These are phyloP conservation scores for Scaeva pyrastri DNA, from an alignment of 2,888 invertebrate genomes.

Conservation along the genomic window DNA sequence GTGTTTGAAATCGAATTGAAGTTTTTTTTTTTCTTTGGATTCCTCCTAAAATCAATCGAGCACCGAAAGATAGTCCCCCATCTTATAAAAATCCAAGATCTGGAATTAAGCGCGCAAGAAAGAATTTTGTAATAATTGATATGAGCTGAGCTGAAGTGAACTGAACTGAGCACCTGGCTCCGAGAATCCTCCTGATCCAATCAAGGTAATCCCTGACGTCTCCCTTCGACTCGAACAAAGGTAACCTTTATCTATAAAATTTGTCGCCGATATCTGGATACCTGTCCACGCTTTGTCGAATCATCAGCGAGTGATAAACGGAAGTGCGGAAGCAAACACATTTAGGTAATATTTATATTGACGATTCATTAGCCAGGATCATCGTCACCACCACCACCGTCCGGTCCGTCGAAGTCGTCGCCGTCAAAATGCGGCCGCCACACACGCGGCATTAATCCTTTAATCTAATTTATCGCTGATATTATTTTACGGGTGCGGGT, in stretches of 20 bases:
- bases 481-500: conserved; percentile 25
- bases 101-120: background rate
- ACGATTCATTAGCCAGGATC: conserved; percentile 68
- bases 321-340: conserved; percentile 67
- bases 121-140: too few relatives aligned
- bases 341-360: conserved; percentile 40
- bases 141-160: too few relatives aligned
- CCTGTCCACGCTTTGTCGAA: conserved; percentile 46
- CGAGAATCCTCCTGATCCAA: conserved; percentile 49
- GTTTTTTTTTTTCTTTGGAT: background rate
- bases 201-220: conserved; percentile 46
- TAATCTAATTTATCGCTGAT: conserved; percentile 61
- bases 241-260: conserved; percentile 10
- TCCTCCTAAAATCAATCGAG: conserved; percentile 14
- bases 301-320: conserved; percentile 32
- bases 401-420: too few relatives aligned
- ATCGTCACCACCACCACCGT: too few relatives aligned
- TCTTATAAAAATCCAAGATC: background rate
- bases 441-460: conserved; percentile 44
- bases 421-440: conserved; percentile 24
- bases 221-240: conserved; percentile 16
- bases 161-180: conserved; percentile 54
- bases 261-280: conserved; percentile 44
- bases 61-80: conserved; percentile 15
- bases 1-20: conserved; percentile 7